Base-by-base conservation (phyloP, 2,888 invertebrate species). In the Pachydiplax longipennis region DNA sequence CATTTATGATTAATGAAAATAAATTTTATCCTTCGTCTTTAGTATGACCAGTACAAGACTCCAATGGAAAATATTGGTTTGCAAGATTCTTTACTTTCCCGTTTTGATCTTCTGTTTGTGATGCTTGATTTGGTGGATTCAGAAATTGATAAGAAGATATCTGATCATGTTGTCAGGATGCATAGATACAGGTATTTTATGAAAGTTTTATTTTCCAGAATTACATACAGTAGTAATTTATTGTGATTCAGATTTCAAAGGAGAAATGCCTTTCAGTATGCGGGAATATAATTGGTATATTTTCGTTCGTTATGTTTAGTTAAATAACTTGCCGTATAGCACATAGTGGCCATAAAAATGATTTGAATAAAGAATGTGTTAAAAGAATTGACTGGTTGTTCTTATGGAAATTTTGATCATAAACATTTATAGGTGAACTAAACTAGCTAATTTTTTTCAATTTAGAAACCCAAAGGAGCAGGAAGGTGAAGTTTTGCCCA, bases 11-110 rank as follows among this genome's bases (percentile, higher is more conserved):
- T 53, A 53, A 1, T 53, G 53, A 18, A 53, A 53, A 6, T 2
- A 18, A 18, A 53, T 53, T 81, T 80, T 40, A 61, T 91, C 91
- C 91, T 91, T 92, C 92, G 91, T 90, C 91, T 95, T 6, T 94
- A 99, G 97, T 99, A 99, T 93, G 99, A 99, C 94, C 99, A 99
- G 93, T 99, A 99, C 94, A 99, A 99, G 95, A 98, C 99, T 0
- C 99, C 99, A 0, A 99, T 99, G 99, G 99, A 99, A 94, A 99
- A 99, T 94, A 99, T 99, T 93, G 99, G 99, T 0, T 95, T 99
- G 80, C 99, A 99, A 94, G 99, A 99, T 95, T 99, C 99, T 0
- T 94, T 99, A 91, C 95, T 99, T 65, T 99, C 99, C 0, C 98
- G 99, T 95, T 99, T 99, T 94, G 99, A 99, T 96, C 95, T 99